phyloP scores from a whole-genome alignment of 1,140 invertebrate genomes.

The Spodoptera frugiperda region DNA sequence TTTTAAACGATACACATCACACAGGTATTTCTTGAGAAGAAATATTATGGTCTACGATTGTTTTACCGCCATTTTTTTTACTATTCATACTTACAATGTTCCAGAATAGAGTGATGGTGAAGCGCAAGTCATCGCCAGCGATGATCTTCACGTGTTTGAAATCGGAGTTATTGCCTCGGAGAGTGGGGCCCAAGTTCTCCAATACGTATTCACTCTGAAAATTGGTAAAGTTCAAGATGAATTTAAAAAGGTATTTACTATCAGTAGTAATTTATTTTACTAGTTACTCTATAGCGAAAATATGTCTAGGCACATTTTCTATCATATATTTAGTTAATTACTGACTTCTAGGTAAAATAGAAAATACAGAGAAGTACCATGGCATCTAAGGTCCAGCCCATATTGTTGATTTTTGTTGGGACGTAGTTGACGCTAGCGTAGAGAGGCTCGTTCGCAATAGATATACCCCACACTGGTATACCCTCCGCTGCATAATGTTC shows the following conservation, averaged over 20 bases:
- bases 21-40: too few species aligned
- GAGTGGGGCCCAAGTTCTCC: conserved; percentile 2
- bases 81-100: background rate
- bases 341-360: too few species aligned
- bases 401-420: conserved; percentile 1
- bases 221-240: too few species aligned
- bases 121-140: conserved; percentile 1
- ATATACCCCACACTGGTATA: conserved; percentile 6
- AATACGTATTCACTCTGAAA: conserved; percentile 9
- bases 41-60: too few species aligned
- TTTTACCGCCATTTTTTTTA: too few species aligned
- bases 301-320: too few species aligned
- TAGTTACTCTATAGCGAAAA: too few species aligned
- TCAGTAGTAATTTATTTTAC: too few species aligned
- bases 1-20: too few species aligned
- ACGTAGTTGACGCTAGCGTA: conserved; percentile 13
- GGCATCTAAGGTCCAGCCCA: conserved; percentile 15
- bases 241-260: too few species aligned
- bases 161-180: background rate
- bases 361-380: background rate
- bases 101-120: conserved; percentile 15
- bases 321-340: too few species aligned
- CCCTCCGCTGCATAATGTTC: conserved; percentile 7
- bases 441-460: conserved; percentile 1
- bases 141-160: conserved; percentile 27